These are phyloP conservation scores for Theristus sp. DNA, from an alignment of 2,888 invertebrate genomes.

Conservation along the genomic window DNA sequence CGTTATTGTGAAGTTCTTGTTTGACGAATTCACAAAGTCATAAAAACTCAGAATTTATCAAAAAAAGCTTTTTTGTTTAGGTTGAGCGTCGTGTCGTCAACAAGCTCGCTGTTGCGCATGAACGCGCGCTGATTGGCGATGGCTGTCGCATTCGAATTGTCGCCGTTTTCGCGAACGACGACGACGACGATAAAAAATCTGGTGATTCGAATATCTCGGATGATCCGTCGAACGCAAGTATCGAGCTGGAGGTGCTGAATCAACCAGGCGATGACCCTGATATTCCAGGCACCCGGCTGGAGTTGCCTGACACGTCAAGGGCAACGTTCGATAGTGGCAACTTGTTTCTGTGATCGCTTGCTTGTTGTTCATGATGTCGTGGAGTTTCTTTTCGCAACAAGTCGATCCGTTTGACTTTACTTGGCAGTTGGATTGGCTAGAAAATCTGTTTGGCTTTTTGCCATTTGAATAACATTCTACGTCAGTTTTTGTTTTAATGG, in stretches of 20 bases:
- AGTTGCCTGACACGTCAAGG: neutral
- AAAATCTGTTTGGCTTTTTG: neutral
- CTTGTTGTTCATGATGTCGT: no score
- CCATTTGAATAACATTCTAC: neutral
- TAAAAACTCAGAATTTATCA: no score
- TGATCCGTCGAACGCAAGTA: no score
- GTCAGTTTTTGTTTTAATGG: neutral
- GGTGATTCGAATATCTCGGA: no score
- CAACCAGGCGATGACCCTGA: neutral
- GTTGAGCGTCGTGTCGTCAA: constrained; percentile 46
- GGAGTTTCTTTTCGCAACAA: no score
- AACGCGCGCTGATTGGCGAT: constrained; percentile 10
- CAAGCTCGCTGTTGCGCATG: constrained; percentile 51
- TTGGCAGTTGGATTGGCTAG: neutral
- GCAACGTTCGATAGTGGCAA: no score
- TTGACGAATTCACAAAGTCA: no score
- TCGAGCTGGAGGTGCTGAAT: no score
- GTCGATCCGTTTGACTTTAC: neutral
- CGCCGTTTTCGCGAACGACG: neutral
- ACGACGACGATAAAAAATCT: neutral
- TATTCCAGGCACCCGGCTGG: neutral
- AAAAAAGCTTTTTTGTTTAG: constrained; percentile 15
- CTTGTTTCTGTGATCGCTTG: neutral
- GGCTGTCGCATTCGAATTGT: neutral
- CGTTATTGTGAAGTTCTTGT: no score